Conservation (phyloP, 35 echinoderm and acorn worm genomes). For the Apostichopus parvimensis region DNA sequence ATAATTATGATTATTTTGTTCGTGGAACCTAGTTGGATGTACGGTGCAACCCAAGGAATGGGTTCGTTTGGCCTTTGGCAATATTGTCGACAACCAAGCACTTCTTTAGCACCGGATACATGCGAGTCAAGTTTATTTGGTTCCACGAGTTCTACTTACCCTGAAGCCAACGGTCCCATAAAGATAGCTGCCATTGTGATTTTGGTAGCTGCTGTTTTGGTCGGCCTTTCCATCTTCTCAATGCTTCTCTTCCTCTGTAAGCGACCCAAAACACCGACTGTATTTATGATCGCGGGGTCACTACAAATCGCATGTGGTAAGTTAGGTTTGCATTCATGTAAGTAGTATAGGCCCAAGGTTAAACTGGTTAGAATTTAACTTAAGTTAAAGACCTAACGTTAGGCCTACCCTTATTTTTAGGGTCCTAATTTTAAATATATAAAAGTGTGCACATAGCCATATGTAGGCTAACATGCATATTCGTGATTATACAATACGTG, state of each 20-base stretch:
- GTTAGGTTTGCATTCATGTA: neutral
- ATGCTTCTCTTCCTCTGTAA: constrained; percentile 92
- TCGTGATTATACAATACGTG: no score
- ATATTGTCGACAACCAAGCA: constrained; percentile 58
- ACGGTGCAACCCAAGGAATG: constrained; percentile 61
- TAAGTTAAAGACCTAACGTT: no score
- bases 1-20: constrained; percentile 89
- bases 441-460: no score
- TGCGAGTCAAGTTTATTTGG: constrained; percentile 55
- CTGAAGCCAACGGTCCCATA: neutral
- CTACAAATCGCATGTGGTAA: constrained; percentile 80
- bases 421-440: no score
- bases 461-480: no score
- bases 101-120: constrained; percentile 20
- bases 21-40: constrained; percentile 94
- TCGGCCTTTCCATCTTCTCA: constrained; percentile 67
- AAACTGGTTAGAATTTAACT: no score
- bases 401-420: no score
- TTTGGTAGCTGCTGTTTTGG: constrained; percentile 60
- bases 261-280: constrained; percentile 75
- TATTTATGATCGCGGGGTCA: constrained; percentile 78
- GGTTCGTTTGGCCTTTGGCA: constrained; percentile 84
- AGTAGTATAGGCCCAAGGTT: neutral
- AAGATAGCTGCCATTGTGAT: constrained; percentile 71
- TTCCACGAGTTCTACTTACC: neutral